These are phyloP conservation scores for Neoseiulus cucumeris DNA, from an alignment of 1,140 invertebrate genomes.

Conservation along the genomic window DNA sequence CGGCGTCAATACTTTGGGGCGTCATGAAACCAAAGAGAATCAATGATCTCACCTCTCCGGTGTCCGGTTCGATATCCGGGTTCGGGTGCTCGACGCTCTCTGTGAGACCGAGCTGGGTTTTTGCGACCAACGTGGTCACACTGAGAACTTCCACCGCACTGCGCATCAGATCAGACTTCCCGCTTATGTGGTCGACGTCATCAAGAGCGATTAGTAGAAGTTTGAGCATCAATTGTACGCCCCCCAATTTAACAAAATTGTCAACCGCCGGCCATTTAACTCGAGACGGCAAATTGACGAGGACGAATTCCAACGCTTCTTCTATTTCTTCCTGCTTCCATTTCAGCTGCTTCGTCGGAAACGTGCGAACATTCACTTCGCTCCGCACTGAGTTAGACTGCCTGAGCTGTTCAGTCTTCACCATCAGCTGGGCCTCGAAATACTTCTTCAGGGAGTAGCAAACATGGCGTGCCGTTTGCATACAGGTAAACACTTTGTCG, in stretches of 20 bases:
- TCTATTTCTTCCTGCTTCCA: constrained; percentile 40
- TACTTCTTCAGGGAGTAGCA: constrained; percentile 73
- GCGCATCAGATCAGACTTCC: constrained; percentile 63
- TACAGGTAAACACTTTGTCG: constrained; percentile 70
- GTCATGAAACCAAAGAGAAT: too few species aligned
- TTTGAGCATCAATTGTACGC: constrained; percentile 56
- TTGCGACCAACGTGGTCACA: constrained; percentile 70
- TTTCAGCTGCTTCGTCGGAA: constrained; percentile 51
- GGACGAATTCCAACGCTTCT: constrained; percentile 44
- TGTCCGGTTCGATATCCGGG: neutral
- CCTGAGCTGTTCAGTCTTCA: constrained; percentile 58
- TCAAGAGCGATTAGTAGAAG: constrained; percentile 71
- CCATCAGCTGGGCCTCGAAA: constrained; percentile 68
- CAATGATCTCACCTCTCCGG: too few species aligned
- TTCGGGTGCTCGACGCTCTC: constrained; percentile 40
- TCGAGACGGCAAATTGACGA: constrained; percentile 50
- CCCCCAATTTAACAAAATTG: constrained; percentile 59
- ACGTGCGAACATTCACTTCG: constrained; percentile 25
- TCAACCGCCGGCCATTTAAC: constrained; percentile 66
- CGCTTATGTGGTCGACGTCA: constrained; percentile 21
- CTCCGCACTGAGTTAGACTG: constrained; percentile 33
- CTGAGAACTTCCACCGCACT: constrained; percentile 71
- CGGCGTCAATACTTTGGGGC: too few species aligned
- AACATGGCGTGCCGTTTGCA: constrained; percentile 82
- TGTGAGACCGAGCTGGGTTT: constrained; percentile 56